Evolutionary conservation across 2,113 vertebrate genomes (phyloP), one percentile per base, ranked within the genome.

Genomic region (Cyanistes caeruleus): DNA sequence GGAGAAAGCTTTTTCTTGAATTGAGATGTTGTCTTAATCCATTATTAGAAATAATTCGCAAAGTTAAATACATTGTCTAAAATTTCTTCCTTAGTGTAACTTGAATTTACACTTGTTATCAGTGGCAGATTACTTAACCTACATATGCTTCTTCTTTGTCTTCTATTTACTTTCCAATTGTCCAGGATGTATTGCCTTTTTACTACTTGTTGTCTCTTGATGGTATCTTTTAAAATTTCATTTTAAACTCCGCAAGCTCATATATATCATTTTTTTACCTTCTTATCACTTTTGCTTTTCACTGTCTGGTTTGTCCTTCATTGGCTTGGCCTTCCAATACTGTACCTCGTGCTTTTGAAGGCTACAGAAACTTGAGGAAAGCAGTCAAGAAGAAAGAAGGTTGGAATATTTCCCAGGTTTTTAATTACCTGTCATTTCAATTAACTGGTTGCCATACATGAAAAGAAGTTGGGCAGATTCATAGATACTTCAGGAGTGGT

Each of bases 311-410:
- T 98, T 98, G 97, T 98, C 95, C 97, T 97, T 98, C 98, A 97
- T 98, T 98, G 98, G 97, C 98, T 98, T 98, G 98, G 98, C 97
- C 96, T 97, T 98, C 97, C 97, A 97, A 98, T 98, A 98, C 93
- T 98, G 97, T 98, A 97, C 98, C 97, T 98, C 97, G 91, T 96
- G 97, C 97, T 98, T 98, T 97, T 96, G 97, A 99, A 99, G 99
- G 98, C 99, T 99, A 96, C 99, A 98, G 98, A 98, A 98, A 97
- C 98, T 98, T 97, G 98, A 99, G 96, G 98, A 99, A 98, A 98
- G 95, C 98, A 98, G 94, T 98, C 98, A 97, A 93, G 98, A 98
- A 95, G 98, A 98, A 84, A 96, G 97, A 99, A 99, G 99, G 99
- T 99, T 99, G 98, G 99, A 98, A 97, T 97, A 98, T 97, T 98